Evolutionary conservation across 2,888 invertebrate species (phyloP), one percentile per base, ranked within the genome.

Genomic region (Tipula unca): DNA sequence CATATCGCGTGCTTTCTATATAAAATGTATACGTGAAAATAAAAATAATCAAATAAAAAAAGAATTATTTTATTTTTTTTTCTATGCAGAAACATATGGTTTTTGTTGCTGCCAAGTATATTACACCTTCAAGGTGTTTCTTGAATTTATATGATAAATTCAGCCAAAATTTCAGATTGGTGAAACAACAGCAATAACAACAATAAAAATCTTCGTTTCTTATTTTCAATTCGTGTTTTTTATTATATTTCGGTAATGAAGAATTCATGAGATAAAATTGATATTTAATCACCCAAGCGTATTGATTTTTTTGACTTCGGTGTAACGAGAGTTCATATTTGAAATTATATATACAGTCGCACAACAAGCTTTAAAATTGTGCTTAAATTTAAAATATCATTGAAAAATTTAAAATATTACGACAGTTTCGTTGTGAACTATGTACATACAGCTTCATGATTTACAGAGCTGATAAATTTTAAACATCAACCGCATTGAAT

Each of bases 101-200:
- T 69, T 69, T 69, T 69, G 69, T 69, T 69, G 69, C 13, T 69
- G 48, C 5, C 25, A 25, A 69, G 25, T 25, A 69, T 69, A 69
- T 69, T 69, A 69, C 69, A 69, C 69, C 69, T 69, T 13, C 69
- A 25, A 69, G 69, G 69, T 69, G 69, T 69, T 69, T 69, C 69
- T 69, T 69, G 69, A 69, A 69, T 69, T 69, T 69, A n/a, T n/a
- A 69, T 25, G 69, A 69, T 69, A 69, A 69, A 69, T 69, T 69
- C 25, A 69, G 48, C 17, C 69, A 69, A 69, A 25, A 69, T 69
- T 25, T 20, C 13, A 39, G 10, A 39, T 13, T 39, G 39, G 39
- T 13, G 32, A n/a, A n/a, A n/a, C n/a, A n/a, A n/a, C n/a, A n/a
- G n/a, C n/a, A n/a, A n/a, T n/a, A n/a, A 4, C 32, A 32, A 32